Conservation (phyloP, 2,113 vertebrate species). For the Thamnophis sirtalis region DNA sequence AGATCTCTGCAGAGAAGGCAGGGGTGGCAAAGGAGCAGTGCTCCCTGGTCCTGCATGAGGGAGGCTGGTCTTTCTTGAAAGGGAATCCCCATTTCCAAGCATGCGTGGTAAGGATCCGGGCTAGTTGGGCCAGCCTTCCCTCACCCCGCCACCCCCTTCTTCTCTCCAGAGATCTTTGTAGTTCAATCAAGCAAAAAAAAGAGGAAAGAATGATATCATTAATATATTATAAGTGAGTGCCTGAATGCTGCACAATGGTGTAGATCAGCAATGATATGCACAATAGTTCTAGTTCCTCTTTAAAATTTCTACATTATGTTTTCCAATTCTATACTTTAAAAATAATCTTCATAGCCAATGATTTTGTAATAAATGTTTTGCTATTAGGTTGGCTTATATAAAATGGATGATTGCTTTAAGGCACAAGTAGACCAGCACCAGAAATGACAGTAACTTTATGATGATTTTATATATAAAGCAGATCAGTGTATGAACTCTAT, state of each 20-base stretch:
- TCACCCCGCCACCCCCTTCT: too few species aligned
- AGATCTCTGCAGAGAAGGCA: too few species aligned
- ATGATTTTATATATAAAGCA: constrained; percentile 36
- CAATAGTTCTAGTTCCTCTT: constrained; percentile 36
- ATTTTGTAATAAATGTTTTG: constrained; percentile 49
- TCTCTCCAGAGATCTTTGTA: background rate
- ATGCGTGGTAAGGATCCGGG: too few species aligned
- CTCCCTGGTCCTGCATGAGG: too few species aligned
- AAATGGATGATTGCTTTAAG: constrained; percentile 38
- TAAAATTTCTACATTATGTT: constrained; percentile 46
- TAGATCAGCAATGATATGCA: constrained; percentile 48
- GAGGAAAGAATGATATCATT: constrained; percentile 34
- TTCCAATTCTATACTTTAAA: constrained; percentile 34
- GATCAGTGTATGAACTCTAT: constrained; percentile 43
- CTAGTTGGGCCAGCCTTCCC: too few species aligned
- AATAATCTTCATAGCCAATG: constrained; percentile 41
- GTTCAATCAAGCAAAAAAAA: constrained; percentile 11
- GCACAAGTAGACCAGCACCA: constrained; percentile 51
- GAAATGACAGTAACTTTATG: constrained; percentile 50
- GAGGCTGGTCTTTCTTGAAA: too few species aligned
- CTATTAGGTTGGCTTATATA: constrained; percentile 48
- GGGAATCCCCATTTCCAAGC: background rate
- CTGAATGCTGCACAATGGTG: constrained; percentile 44
- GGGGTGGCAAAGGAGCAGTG: too few species aligned
- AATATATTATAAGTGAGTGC: constrained; percentile 52